Evolutionary conservation across 2,113 vertebrate species (phyloP).

Genomic region (Etheostoma cragini): DNA sequence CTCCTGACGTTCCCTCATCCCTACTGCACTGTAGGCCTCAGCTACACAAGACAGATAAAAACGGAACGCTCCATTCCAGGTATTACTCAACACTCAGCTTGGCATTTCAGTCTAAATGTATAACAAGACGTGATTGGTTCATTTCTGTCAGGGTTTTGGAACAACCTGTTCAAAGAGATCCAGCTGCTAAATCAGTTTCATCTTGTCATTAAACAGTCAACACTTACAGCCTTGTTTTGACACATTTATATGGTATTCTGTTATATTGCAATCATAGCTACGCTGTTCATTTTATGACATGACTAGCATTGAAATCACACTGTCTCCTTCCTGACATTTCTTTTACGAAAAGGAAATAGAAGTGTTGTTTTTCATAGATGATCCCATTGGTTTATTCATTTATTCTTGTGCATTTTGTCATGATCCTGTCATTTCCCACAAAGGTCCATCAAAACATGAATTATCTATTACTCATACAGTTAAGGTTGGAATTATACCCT

Average conservation of each 20-base stretch:
- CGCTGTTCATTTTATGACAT: not conserved
- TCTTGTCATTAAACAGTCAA: not conserved
- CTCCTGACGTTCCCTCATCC: constrained; percentile 91
- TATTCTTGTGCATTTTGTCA: not conserved
- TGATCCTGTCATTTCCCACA: not conserved
- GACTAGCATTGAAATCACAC: not conserved
- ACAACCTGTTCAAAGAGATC: not conserved
- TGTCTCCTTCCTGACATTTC: not conserved
- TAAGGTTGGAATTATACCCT: not conserved
- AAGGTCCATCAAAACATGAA: not conserved
- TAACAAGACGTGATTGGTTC: not conserved
- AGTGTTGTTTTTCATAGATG: not conserved
- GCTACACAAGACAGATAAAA: constrained; percentile 88
- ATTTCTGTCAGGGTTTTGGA: not conserved
- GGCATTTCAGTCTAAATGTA: not conserved
- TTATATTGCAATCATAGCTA: not conserved
- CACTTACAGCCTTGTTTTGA: not conserved
- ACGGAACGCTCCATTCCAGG: constrained; percentile 86
- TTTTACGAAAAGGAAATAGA: not conserved
- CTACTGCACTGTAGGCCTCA: constrained; percentile 90
- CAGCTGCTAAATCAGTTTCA: not conserved
- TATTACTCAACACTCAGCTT: constrained; percentile 45
- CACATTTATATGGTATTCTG: not conserved
- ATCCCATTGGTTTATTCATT: not conserved
- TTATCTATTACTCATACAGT: not conserved